These are phyloP conservation scores for Dolichotis patagonum DNA, from an alignment of 2,113 vertebrate species.

Conservation along the genomic window DNA sequence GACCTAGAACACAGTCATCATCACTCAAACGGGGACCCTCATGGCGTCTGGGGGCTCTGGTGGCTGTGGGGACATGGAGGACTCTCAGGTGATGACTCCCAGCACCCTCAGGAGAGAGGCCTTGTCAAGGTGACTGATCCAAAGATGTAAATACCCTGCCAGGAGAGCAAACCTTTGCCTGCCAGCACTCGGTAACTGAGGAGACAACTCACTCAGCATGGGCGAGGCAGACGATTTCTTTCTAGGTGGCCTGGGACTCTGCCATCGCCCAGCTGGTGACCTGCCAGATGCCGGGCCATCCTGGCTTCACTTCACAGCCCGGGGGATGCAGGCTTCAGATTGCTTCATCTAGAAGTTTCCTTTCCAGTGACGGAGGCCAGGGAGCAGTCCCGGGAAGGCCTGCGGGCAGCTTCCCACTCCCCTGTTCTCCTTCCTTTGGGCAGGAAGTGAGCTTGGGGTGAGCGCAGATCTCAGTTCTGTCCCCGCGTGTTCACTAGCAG, in stretches of 20 bases:
- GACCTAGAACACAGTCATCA: neutral
- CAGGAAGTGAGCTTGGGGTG: neutral
- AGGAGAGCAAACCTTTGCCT: neutral
- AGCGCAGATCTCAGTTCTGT: neutral
- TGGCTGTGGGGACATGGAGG: neutral
- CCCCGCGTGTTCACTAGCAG: neutral
- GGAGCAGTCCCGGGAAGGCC: neutral
- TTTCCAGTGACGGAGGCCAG: neutral
- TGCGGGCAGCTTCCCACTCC: neutral
- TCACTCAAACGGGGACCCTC: neutral
- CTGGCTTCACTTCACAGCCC: neutral
- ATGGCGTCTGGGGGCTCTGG: neutral
- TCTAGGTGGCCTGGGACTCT: neutral
- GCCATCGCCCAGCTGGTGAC: neutral
- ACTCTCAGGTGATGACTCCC: neutral
- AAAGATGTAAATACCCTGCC: neutral
- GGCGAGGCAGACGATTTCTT: neutral
- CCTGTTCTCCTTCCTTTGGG: too few species aligned
- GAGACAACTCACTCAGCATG: neutral
- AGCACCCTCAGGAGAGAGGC: neutral
- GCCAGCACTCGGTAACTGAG: neutral
- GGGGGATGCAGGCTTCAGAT: neutral
- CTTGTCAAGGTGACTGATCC: neutral
- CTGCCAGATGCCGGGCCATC: neutral
- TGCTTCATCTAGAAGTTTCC: neutral